These are phyloP conservation scores for Penaeus vannamei DNA, from an alignment of 1,140 invertebrate genomes.

Conservation along the genomic window DNA sequence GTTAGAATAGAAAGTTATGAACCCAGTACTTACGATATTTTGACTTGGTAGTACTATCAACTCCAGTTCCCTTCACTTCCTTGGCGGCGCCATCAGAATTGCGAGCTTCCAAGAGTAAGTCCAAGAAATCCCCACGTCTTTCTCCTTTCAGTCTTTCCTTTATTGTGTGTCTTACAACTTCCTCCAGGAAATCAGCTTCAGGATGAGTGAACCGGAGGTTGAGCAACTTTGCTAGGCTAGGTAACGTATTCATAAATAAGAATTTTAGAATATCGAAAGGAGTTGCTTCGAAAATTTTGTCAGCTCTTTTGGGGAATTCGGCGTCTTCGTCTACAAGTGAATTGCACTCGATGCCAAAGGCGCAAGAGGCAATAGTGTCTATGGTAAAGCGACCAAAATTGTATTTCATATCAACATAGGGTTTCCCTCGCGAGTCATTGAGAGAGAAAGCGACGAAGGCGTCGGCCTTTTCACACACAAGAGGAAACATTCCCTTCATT, in stretches of 20 bases:
- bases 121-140: conserved; percentile 71
- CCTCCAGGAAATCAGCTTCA: conserved; percentile 18
- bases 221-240: neutral
- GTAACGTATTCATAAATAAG: too few relatives aligned
- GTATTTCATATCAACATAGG: conserved; percentile 56
- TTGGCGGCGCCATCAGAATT: conserved; percentile 56
- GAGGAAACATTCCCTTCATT: conserved; percentile 40
- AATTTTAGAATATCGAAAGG: too few relatives aligned
- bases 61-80: too few relatives aligned
- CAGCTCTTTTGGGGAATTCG: too few relatives aligned
- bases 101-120: conserved; percentile 72
- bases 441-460: neutral
- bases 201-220: neutral
- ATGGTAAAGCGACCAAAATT: conserved; percentile 71
- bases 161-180: neutral
- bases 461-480: neutral
- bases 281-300: too few relatives aligned
- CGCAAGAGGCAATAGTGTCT: conserved; percentile 73
- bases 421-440: conserved; percentile 18
- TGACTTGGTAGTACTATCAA: too few relatives aligned
- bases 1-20: too few relatives aligned
- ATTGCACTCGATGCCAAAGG: conserved; percentile 70
- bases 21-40: too few relatives aligned
- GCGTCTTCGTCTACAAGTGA: conserved; percentile 44
- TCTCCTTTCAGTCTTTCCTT: neutral